Base-by-base conservation (phyloP, 2,797 vertebrate species). In the Alca torda region DNA sequence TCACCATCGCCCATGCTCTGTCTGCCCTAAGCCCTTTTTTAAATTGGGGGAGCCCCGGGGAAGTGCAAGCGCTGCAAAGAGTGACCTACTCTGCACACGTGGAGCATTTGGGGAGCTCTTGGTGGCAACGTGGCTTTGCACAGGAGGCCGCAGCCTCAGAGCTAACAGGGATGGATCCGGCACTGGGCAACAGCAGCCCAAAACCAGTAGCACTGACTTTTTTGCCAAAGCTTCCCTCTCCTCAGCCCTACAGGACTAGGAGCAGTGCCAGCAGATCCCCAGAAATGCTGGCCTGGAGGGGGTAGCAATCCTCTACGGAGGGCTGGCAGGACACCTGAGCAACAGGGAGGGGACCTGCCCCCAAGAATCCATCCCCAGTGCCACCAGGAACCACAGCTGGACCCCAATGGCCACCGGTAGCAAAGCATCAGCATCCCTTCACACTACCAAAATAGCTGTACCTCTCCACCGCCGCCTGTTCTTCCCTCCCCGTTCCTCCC, bases 161-260 rank as follows among this genome's bases (percentile, higher is more conserved):
- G 25, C 26, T 15, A 17, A 21, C 25, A 75, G 16, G 26, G 24
- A 65, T 5, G 4, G 5, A 8, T 57, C 8, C 69, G n/a, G n/a
- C 5, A 5, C 25, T 6, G 16, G 28, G 28, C 4, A 6, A 64
- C 4, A 4, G 31, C 16, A 76, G 43, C 12, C 25, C 77, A 63
- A 70, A 93, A 59, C 0, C 68, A 89, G 60, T 5, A 5, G 30
- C 39, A 57, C 13, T 2, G 8, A 50, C 18, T 72, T 23, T 59
- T 75, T 9, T 72, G 10, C 33, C 16, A 14, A 21, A 67, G 35
- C 17, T 61, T 88, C 6, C 37, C 17, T 73, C 23, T 28, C 10
- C 39, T 21, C 31, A 69, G 51, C 12, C 43, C 33, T 26, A 0
- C 0, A 2, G 13, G 54, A 15, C n/a, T 31, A 50, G 45, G 10